These are phyloP conservation scores for Phyllostomus hastatus DNA, from an alignment of 2,113 vertebrate species.

Conservation along the genomic window DNA sequence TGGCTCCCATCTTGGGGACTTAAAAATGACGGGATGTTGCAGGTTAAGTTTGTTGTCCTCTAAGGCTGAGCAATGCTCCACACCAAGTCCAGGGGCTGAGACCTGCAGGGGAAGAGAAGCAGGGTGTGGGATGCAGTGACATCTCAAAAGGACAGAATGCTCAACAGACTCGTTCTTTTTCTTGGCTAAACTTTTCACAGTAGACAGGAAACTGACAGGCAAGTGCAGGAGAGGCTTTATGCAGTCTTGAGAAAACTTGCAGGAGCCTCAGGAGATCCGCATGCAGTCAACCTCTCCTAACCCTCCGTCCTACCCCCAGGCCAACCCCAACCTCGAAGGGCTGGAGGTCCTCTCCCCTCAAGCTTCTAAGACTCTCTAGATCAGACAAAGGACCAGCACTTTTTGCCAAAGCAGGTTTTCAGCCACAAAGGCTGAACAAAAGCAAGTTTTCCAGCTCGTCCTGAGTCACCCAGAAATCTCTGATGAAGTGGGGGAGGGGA, in stretches of 20 bases:
- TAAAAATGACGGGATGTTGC: background rate
- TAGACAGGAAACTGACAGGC: background rate
- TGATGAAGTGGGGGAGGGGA: background rate
- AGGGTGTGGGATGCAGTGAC: background rate
- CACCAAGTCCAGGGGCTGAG: background rate
- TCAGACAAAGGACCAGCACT: background rate
- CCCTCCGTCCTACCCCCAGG: background rate
- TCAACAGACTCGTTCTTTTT: background rate
- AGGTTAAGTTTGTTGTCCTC: background rate
- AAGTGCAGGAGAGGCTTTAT: background rate
- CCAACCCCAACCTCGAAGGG: background rate
- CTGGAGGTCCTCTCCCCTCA: background rate
- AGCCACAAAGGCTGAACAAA: conserved; percentile 47
- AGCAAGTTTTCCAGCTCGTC: conserved; percentile 43
- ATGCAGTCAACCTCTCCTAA: background rate
- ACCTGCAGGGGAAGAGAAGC: background rate
- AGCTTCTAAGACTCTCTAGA: background rate
- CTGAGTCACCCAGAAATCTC: conserved; percentile 34
- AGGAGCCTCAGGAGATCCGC: background rate
- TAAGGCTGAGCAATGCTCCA: background rate
- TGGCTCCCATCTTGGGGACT: background rate
- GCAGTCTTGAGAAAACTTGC: background rate
- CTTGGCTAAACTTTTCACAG: background rate
- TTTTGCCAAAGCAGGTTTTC: conserved; percentile 54
- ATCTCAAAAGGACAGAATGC: background rate